Evolutionary conservation across 2,113 vertebrate species (phyloP), one percentile per base, ranked within the genome.

Genomic region (Taxidea taxus): DNA sequence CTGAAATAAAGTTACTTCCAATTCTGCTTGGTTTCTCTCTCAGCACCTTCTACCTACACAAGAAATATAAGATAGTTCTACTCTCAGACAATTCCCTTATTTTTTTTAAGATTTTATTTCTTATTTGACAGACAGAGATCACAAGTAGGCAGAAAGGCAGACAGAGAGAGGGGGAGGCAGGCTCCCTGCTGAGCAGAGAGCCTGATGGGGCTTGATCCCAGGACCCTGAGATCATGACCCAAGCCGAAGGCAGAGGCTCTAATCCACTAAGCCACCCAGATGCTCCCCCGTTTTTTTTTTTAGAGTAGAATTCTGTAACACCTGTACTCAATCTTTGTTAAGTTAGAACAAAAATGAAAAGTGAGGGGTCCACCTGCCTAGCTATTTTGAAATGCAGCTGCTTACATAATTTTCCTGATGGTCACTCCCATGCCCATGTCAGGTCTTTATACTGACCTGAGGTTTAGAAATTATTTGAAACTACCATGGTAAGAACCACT

Each of bases 1-100:
- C 39, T 95, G 15, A 47, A 74, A 96, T 83, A 87, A 92, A 97
- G 87, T 80, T 54, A 87, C 10, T 87, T 87, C 25, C 39, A 82
- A 74, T 47, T 21, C 21, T 83, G 72, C 20, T 68, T 25, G 82
- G 37, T 68, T 96, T 82, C 16, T 64, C 25, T 94, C 77, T 83
- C 42, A 70, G 42, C 54, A 62, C 2, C 37, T 72, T 47, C 27
- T 51, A 11, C 2, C 11, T 23, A 42, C 2, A 37, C 8, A 10
- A 80, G 49, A 37, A 88, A n/a, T n/a, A 64, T 37, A 75, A 60
- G 18, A 39, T 81, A 72, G 81, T 81, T 68, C 27, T 87, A 21
- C 7, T 47, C 37, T 31, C 18, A 89, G 23, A 86, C 58, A 84
- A 58, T 62, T 68, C 1, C 10, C 42, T 64, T 91, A 4, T 58